A percentile compares a stretch with the other conserved stretches of the same genome.
Conservation (phyloP, 2,797 vertebrate species). For the Xerus rutilus region DNA sequence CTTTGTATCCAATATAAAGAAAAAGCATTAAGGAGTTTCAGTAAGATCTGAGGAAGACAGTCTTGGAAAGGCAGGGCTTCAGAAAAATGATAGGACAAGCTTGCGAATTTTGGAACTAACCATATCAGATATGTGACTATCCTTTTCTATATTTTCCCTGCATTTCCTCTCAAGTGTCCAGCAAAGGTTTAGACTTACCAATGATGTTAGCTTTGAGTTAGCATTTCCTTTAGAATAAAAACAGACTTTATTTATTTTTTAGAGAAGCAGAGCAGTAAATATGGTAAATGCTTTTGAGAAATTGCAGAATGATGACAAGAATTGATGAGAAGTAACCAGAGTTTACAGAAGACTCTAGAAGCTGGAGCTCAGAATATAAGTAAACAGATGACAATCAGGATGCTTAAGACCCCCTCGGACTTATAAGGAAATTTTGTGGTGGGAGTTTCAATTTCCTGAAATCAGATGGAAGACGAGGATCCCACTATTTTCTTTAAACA, state of each 20-base stretch:
- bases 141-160: neutral
- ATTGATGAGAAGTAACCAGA: neutral
- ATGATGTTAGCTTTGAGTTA: neutral
- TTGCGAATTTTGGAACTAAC: neutral
- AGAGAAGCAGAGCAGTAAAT: neutral
- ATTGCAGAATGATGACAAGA: neutral
- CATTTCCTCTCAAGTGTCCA: neutral
- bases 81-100: neutral
- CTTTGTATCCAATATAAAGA: neutral
- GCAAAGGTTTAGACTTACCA: slow-evolving; percentile 14
- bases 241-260: neutral
- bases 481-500: neutral
- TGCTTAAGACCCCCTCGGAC: neutral
- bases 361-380: neutral
- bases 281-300: neutral
- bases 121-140: neutral
- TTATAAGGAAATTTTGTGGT: neutral
- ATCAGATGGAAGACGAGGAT: neutral
- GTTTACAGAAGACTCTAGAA: neutral
- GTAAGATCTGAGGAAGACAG: neutral
- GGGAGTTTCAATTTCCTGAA: neutral
- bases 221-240: neutral
- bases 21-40: neutral
- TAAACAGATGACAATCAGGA: neutral
- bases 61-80: neutral